Percentiles rank a stretch among this genome's conserved stretches.
These are phyloP conservation scores for Phyllotreta cruciferae DNA, from an alignment of 2,888 invertebrate genomes.

Conservation along the genomic window DNA sequence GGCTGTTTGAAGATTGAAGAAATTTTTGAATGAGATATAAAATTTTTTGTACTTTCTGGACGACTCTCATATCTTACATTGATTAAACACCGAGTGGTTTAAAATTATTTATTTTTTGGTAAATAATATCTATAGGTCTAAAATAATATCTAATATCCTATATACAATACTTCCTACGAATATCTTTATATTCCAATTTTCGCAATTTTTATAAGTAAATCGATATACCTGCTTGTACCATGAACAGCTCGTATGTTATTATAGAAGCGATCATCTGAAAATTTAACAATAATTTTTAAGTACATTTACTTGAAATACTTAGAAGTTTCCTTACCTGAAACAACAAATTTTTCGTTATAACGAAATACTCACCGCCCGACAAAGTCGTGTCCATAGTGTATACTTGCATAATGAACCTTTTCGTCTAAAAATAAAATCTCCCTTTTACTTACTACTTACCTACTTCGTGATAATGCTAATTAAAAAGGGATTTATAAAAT, in stretches of 20 bases:
- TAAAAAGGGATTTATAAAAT: no score
- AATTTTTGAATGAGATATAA: no score
- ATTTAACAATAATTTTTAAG: slow-evolving; percentile 28
- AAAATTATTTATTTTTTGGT: no score
- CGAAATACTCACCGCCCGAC: slow-evolving; percentile 47
- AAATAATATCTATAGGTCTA: no score
- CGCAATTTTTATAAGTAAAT: slow-evolving; percentile 12
- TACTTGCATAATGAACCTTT: slow-evolving; percentile 46
- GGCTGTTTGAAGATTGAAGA: no score
- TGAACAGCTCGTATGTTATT: slow-evolving; percentile 41
- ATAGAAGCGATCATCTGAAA: slow-evolving; percentile 44
- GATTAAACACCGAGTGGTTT: no score
- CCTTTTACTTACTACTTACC: no score
- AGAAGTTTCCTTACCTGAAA: slow-evolving; percentile 45
- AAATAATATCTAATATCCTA: no score
- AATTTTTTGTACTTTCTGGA: no score
- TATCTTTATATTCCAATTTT: not conserved
- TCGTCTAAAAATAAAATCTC: slow-evolving; percentile 35
- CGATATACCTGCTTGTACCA: slow-evolving; percentile 34
- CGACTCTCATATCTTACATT: no score
- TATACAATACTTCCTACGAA: no score
- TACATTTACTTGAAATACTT: not conserved
- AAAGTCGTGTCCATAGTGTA: slow-evolving; percentile 42
- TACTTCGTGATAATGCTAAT: not conserved
- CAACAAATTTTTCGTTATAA: slow-evolving; percentile 46